phyloP scores from a whole-genome alignment of 2,113 vertebrate genomes.

The Chlorodrepanis virens region DNA sequence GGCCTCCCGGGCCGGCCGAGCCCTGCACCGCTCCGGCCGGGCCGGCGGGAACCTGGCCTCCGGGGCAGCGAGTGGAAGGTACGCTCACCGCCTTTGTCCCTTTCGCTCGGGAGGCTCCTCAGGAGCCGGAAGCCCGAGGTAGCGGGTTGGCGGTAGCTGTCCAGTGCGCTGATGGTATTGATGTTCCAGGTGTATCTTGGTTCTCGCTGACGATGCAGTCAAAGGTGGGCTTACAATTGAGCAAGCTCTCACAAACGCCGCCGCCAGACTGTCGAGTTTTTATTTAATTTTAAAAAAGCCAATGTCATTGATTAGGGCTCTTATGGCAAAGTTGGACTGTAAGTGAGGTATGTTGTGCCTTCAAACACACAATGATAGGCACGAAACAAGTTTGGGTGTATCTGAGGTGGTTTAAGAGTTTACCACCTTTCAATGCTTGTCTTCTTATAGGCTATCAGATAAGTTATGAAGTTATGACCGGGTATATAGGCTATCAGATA shows the following conservation, averaged over 20 bases:
- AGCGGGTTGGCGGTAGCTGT: no score
- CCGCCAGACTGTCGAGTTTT: accelerated
- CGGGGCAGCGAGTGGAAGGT: accelerated
- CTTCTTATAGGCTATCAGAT: neutral
- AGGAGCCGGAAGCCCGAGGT: neutral
- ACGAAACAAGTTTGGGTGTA: neutral
- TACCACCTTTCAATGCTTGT: neutral
- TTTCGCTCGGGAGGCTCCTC: neutral
- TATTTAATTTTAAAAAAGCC: neutral
- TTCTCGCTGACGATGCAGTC: no score
- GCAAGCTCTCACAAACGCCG: no score
- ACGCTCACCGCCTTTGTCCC: neutral
- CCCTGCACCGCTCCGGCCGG: neutral
- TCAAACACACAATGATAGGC: accelerated
- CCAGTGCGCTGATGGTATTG: neutral
- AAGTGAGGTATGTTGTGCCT: neutral
- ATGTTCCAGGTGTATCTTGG: accelerated
- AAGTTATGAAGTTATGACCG: no score
- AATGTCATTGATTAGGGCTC: accelerated
- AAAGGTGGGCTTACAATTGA: neutral
- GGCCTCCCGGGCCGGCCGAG: neutral
- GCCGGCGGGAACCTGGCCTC: accelerated
- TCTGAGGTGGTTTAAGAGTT: neutral
- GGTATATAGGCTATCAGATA: no score
- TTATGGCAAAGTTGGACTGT: accelerated